Evolutionary conservation across 2,113 vertebrate genomes (phyloP).

Genomic region (Chionomys nivalis): DNA sequence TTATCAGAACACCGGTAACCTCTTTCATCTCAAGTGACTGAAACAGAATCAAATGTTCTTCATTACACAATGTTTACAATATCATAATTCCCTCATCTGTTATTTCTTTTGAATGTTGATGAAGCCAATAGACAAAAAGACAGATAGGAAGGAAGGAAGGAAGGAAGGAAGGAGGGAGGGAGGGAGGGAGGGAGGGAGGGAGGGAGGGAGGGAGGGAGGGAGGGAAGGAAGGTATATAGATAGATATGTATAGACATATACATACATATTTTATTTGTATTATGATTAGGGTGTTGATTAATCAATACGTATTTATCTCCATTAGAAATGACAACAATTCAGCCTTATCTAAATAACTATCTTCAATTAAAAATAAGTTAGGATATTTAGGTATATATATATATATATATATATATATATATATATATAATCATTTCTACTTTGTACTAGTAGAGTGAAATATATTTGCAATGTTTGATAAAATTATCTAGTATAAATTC

Average conservation of each 20-base stretch:
- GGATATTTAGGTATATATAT: not conserved
- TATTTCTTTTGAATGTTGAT: slow-evolving; percentile 29
- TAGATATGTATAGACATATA: too few species aligned
- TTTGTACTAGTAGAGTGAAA: not conserved
- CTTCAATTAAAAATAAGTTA: not conserved
- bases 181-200: too few species aligned
- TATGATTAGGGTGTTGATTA: not conserved
- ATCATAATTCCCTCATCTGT: slow-evolving; percentile 43
- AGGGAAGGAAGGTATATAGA: too few species aligned
- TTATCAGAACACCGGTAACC: slow-evolving; percentile 51
- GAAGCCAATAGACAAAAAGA: not conserved
- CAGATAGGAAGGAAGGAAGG: too few species aligned
- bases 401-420: not conserved
- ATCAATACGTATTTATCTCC: not conserved
- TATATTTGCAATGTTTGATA: not conserved
- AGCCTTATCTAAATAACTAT: not conserved
- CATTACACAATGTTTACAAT: slow-evolving; percentile 3
- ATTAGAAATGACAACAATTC: not conserved
- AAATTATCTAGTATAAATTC: slow-evolving; percentile 24
- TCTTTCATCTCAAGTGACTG: slow-evolving; percentile 53
- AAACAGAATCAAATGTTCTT: slow-evolving; percentile 56
- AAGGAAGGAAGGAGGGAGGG: too few species aligned
- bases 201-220: too few species aligned
- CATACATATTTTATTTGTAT: not conserved
- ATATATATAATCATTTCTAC: not conserved